Base-by-base conservation (phyloP, 2,888 invertebrate species). In the Pyrocoelia pectoralis region DNA sequence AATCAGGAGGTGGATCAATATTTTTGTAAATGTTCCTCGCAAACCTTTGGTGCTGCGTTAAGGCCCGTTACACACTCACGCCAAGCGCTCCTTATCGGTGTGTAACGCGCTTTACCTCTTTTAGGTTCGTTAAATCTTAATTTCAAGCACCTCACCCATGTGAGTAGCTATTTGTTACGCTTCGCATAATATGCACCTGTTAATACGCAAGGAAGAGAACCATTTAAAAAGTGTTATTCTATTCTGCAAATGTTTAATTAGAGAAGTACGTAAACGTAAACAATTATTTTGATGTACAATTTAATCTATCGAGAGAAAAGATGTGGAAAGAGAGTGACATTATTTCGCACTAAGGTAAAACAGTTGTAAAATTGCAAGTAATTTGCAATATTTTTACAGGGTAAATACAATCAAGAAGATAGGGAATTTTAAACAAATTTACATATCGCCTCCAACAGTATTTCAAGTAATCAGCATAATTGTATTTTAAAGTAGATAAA, bases 151-250 rank as follows among this genome's bases (percentile, higher is more conserved):
- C 38, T 38, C 28, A 14, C 18, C 8, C 40, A 28, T 13, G 43
- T 29, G 57, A 57, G 53, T 24, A 28, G 28, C 19, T 51, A 38
- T 41, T 49, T 19, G 48, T 50, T 61, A 55, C 24, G 60, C 54
- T 61, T 61, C 24, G 49, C 50, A 55, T 55, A 49, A 6, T 15
- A 41, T 56, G 64, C 69, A 69, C 69, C 67, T 69, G 69, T 69
- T 69, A 41, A 69, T 58, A 60, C 18, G 67, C 69, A 69, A 69
- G 15, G 13, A 56, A 63, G 49, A 58, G 53, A 29, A 29, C 43
- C 18, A 53, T 53, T 50, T 61, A 33, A 50, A 56, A 56, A 57
- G 55, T 61, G 61, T 65, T 65, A 56, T 41, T 52, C 38, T 2
- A 33, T 29, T 17, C 33, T 61, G 55, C 57, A 61, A 61, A 65